A percentile compares a stretch with the other conserved stretches of the same genome.
These are phyloP conservation scores for Volucella inflata DNA, from an alignment of 2,888 invertebrate species.

Conservation along the genomic window DNA sequence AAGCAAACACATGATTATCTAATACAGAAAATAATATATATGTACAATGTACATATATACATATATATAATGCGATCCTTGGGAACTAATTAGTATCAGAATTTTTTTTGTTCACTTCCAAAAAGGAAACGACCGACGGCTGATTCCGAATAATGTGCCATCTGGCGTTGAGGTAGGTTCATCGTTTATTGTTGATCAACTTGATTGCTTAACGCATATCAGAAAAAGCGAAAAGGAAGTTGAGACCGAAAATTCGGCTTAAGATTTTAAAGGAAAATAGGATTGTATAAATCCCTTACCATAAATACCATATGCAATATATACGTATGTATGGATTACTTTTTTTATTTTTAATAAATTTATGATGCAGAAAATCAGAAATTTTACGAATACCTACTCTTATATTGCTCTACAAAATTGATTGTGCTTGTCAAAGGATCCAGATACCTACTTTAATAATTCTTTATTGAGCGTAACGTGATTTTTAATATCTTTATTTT, in stretches of 20 bases:
- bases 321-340: no score
- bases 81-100: slow-evolving; percentile 69
- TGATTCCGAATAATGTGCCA: slow-evolving; percentile 47
- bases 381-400: background rate
- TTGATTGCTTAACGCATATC: slow-evolving; percentile 38
- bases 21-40: slow-evolving; percentile 10
- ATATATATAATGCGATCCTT: slow-evolving; percentile 50
- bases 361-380: slow-evolving; percentile 39
- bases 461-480: background rate
- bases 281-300: no score
- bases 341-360: slow-evolving; percentile 10
- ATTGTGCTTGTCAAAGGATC: no score
- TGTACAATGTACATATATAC: no score
- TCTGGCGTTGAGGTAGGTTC: slow-evolving; percentile 71
- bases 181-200: slow-evolving; percentile 12
- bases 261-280: slow-evolving; percentile 20
- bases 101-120: slow-evolving; percentile 19
- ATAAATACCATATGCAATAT: no score
- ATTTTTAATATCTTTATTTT: background rate
- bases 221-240: slow-evolving; percentile 2
- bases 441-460: no score
- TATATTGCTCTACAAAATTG: no score
- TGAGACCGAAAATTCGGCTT: background rate
- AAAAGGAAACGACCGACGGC: slow-evolving; percentile 51
- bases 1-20: slow-evolving; percentile 13